Conservation (phyloP, 2,113 vertebrate species). For the Aegithalos caudatus region DNA sequence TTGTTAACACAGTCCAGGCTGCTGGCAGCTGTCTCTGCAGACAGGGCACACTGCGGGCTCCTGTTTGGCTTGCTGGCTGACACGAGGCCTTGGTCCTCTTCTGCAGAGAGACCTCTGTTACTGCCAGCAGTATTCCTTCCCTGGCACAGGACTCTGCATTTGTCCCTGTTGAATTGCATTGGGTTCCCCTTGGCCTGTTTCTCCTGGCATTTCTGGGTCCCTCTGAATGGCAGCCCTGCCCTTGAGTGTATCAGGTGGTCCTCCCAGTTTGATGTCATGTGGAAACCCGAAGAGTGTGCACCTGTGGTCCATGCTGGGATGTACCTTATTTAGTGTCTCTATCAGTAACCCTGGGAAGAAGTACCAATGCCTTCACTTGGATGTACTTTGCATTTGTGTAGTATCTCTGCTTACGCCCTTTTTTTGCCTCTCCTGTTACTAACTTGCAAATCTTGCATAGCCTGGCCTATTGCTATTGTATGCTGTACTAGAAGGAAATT, state of each 20-base stretch:
- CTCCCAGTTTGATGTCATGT: not conserved
- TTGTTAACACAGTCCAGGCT: not conserved
- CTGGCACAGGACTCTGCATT: not conserved
- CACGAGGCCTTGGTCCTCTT: rapidly evolving
- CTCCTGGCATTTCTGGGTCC: not conserved
- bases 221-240: not conserved
- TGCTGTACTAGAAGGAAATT: not conserved
- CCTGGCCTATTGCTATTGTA: not conserved
- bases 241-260: not conserved
- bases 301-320: not conserved
- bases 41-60: not conserved
- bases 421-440: not conserved
- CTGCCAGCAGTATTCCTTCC: not conserved
- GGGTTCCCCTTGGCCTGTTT: not conserved
- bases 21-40: not conserved
- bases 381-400: rapidly evolving
- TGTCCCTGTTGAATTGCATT: not conserved
- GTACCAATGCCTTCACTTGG: not conserved
- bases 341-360: not conserved
- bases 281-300: not conserved
- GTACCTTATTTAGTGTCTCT: not conserved
- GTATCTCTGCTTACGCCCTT: not conserved
- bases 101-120: not conserved
- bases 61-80: not conserved
- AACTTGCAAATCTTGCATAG: not conserved